A percentile compares a stretch with the other conserved stretches of the same genome.
Conservation (phyloP, 2,888 invertebrate species). For the Philopedon plagiatum region DNA sequence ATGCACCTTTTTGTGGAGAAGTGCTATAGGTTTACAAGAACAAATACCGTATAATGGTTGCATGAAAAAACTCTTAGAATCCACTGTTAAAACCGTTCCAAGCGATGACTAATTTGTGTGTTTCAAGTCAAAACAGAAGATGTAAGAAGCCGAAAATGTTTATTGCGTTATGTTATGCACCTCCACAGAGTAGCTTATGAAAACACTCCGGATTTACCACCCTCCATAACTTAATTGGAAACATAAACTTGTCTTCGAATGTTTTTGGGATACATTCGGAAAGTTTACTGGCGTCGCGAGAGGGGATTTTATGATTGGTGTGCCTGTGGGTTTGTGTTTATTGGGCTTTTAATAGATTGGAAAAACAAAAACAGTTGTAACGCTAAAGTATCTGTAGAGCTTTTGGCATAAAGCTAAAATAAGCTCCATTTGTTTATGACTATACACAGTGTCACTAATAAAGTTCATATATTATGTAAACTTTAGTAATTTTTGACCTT, state of each 20-base stretch:
- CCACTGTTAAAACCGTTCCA: slow-evolving; percentile 8
- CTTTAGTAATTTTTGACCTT: no score
- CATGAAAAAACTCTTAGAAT: slow-evolving; percentile 13
- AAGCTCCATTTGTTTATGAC: no score
- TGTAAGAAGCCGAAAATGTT: slow-evolving; percentile 31
- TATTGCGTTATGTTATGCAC: slow-evolving; percentile 30
- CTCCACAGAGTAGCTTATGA: slow-evolving; percentile 33
- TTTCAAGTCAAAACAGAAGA: slow-evolving; percentile 34
- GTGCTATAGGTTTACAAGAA: no score
- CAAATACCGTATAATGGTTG: neutral
- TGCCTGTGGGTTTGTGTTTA: neutral
- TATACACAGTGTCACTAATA: no score
- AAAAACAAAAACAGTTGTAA: neutral
- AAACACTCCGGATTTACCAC: slow-evolving; percentile 41
- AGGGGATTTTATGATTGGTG: slow-evolving; percentile 21
- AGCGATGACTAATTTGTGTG: slow-evolving; percentile 37
- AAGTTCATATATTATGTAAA: no score
- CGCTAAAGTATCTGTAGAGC: neutral
- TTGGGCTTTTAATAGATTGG: slow-evolving; percentile 12
- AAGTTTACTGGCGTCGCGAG: slow-evolving; percentile 26
- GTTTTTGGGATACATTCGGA: slow-evolving; percentile 22
- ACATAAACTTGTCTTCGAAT: slow-evolving; percentile 40
- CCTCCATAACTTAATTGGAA: slow-evolving; percentile 42
- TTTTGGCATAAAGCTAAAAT: neutral
- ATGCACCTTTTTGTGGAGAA: no score